Base-by-base conservation (phyloP, 1,140 invertebrate species). In the Phymorhynchus buccinoides region DNA sequence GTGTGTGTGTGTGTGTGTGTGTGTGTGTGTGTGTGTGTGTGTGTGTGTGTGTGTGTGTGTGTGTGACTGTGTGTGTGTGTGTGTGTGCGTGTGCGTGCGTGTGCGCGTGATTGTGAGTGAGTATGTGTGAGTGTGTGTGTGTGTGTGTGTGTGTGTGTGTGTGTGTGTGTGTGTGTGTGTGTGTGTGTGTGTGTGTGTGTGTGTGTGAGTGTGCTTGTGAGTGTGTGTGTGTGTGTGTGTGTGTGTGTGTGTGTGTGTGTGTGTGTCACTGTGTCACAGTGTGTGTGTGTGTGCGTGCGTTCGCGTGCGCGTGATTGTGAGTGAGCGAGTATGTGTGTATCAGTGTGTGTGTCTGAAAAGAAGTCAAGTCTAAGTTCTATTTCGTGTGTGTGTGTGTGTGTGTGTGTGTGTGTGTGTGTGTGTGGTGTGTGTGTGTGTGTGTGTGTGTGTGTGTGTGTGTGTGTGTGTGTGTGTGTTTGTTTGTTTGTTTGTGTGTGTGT, bases 91-190 rank as follows among this genome's bases (percentile, higher is more conserved):
- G 44, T 79, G 77, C 9, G 39, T 48, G 77, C 9, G 77, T 79
- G 41, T 27, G 22, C 14, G 30, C 14, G 44, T 79, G 44, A 44
- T 4, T 79, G 39, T 7, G 27, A 44, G 39, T 48, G 77, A 44
- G 77, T 79, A 22, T 79, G 77, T 79, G 77, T 44, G 39, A 44
- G 39, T 79, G 44, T 79, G 44, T 42, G 39, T 42, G 44, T 79
- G 44, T 42, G 44, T 79, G 39, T 79, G 77, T 79, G 39, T 44
- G 44, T 32, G 44, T 79, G 27, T 48, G 39, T 79, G 30, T 79
- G 44, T 42, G 41, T 44, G 0, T 27, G 77, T 0, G 44, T 42
- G 18, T 14, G 44, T 79, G 77, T 79, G 39, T 42, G 44, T 79
- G 39, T 42, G 44, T 79, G 39, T 42, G 77, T 48, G 44, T 48